A percentile compares a stretch with the other conserved stretches of the same genome.
Conservation (phyloP, 2,113 vertebrate genomes). For the Carassius gibelio region DNA sequence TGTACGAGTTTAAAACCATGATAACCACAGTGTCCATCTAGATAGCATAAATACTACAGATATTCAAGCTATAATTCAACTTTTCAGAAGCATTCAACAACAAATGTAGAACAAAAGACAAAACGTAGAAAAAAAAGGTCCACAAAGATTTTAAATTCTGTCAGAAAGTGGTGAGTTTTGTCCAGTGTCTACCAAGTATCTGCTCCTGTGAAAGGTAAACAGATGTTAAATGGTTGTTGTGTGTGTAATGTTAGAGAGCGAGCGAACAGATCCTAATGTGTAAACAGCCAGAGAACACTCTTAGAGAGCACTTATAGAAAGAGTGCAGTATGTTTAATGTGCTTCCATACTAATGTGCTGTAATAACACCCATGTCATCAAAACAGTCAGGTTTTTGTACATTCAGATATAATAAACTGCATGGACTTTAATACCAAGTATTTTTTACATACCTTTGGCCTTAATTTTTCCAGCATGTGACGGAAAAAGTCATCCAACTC, state of each 20-base stretch:
- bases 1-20: background rate
- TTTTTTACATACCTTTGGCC: constrained; percentile 74
- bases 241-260: background rate
- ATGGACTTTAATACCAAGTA: too few species aligned
- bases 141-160: background rate
- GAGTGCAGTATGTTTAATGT: background rate
- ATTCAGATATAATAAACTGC: too few species aligned
- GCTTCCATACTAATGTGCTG: background rate
- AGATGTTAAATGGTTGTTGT: constrained; percentile 6
- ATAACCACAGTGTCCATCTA: background rate
- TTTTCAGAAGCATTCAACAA: background rate
- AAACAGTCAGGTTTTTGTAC: background rate
- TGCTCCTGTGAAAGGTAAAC: background rate
- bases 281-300: background rate
- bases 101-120: background rate
- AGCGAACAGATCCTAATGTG: background rate
- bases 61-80: background rate
- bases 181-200: background rate
- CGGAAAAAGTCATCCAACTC: constrained; percentile 90
- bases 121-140: constrained; percentile 29
- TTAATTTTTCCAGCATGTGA: constrained; percentile 82
- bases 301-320: background rate
- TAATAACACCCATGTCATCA: background rate
- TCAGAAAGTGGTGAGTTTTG: background rate
- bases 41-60: background rate